phyloP scores from a whole-genome alignment of 2,113 vertebrate genomes.

The Mustela nigripes region DNA sequence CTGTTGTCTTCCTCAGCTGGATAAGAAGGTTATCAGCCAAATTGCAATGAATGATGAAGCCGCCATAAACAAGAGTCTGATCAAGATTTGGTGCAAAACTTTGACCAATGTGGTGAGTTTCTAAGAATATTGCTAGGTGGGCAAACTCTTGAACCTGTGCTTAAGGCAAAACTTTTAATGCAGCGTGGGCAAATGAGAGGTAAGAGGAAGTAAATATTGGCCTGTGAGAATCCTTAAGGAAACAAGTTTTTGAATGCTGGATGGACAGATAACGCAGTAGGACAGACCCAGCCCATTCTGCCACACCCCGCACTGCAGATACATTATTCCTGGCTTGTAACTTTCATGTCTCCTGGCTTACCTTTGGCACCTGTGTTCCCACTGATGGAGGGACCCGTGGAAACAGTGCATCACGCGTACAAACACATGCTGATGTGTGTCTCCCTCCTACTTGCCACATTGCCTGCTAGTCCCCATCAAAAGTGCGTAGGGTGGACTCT shows the following conservation, averaged over 20 bases:
- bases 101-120: constrained; percentile 88
- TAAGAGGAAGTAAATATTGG: too few relatives aligned
- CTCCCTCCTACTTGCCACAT: accelerated
- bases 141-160: not conserved
- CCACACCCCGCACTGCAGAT: too few relatives aligned
- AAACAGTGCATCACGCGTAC: not conserved
- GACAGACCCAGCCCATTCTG: too few relatives aligned
- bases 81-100: constrained; percentile 94
- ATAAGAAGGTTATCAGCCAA: constrained; percentile 93
- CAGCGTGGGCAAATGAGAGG: not conserved
- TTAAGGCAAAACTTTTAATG: not conserved
- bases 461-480: not conserved
- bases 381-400: not conserved
- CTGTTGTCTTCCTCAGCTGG: constrained; percentile 89
- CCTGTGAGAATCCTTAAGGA: not conserved
- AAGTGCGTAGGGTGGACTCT: not conserved
- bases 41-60: constrained; percentile 91
- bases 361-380: not conserved
- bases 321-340: not conserved
- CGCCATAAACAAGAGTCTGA: constrained; percentile 94
- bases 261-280: not conserved
- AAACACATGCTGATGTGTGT: not conserved
- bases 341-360: not conserved
- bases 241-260: not conserved
- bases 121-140: not conserved